Conservation (phyloP, 2,113 vertebrate species). For the Rhegmatorhina hoffmannsi region DNA sequence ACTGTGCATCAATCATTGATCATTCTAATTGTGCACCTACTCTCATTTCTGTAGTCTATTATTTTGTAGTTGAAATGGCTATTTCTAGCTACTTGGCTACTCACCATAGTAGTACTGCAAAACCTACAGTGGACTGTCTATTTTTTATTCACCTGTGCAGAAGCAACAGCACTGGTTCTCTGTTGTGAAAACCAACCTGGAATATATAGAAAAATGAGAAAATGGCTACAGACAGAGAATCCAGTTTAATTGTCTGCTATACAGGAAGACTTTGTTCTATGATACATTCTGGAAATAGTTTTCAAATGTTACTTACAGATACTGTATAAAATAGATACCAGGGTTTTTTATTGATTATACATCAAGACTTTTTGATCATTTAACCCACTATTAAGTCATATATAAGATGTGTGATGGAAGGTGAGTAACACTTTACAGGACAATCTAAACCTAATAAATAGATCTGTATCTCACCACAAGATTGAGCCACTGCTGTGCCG, state of each 20-base stretch:
- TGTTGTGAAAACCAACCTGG: conserved; percentile 1
- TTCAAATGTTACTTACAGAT: conserved; percentile 64
- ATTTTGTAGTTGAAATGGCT: background rate
- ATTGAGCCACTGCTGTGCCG: conserved; percentile 49
- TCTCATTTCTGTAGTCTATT: background rate
- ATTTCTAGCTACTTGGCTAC: background rate
- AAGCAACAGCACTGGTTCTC: background rate
- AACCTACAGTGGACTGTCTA: background rate
- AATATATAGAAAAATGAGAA: conserved; percentile 18
- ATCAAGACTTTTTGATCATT: conserved; percentile 37
- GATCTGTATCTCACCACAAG: conserved; percentile 48
- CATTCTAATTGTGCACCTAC: background rate
- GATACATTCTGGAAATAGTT: conserved; percentile 68
- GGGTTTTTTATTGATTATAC: conserved; percentile 69
- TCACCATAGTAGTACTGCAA: background rate
- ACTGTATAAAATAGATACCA: conserved; percentile 72
- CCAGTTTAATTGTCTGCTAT: conserved; percentile 63
- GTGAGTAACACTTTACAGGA: conserved; percentile 51
- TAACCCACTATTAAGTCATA: conserved; percentile 53
- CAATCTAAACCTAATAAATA: conserved; percentile 48
- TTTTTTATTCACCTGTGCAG: background rate
- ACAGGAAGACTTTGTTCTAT: conserved; percentile 70
- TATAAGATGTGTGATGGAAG: conserved; percentile 19
- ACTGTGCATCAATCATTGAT: background rate
- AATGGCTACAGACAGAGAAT: conserved; percentile 54